These are phyloP conservation scores for Charina bottae DNA, from an alignment of 2,113 vertebrate genomes.

Conservation along the genomic window DNA sequence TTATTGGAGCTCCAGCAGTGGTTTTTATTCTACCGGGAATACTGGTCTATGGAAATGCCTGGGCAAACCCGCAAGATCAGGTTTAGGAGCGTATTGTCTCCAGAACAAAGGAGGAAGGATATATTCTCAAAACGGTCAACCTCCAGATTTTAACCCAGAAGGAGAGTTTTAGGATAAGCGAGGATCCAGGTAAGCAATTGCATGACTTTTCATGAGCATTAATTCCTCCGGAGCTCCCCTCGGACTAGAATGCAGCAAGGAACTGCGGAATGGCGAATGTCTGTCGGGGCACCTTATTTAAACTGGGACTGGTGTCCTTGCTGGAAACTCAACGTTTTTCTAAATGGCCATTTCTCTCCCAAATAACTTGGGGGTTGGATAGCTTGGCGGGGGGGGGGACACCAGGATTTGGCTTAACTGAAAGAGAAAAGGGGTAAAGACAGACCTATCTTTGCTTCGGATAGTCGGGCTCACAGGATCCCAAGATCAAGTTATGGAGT, in stretches of 20 bases:
- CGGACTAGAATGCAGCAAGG: conserved; percentile 76
- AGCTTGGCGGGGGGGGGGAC: too few relatives aligned
- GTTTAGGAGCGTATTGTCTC: conserved; percentile 96
- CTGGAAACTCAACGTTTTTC: conserved; percentile 63
- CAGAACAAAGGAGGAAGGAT: conserved; percentile 99
- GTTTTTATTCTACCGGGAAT: conserved; percentile 98
- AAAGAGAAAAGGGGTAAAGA: neutral
- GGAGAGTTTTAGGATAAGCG: conserved; percentile 94
- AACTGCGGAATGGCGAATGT: conserved; percentile 72
- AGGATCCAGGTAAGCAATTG: conserved; percentile 97
- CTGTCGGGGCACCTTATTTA: neutral
- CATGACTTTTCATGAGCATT: conserved; percentile 70
- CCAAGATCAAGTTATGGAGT: conserved; percentile 75
- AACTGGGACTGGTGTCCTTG: conserved; percentile 13
- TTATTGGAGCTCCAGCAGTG: conserved; percentile 98
- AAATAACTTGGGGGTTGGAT: neutral
- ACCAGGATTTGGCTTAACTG: neutral
- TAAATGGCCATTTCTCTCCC: conserved; percentile 59
- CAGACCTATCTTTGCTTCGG: conserved; percentile 73
- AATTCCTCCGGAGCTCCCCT: neutral
- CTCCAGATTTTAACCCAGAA: conserved; percentile 86
- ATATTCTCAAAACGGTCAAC: conserved; percentile 87
- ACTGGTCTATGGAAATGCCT: conserved; percentile 96
- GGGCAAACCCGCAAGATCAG: conserved; percentile 94
- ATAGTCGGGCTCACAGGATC: conserved; percentile 71